Evolutionary conservation across 2,113 vertebrate species (phyloP).

Genomic region (Perca flavescens): DNA sequence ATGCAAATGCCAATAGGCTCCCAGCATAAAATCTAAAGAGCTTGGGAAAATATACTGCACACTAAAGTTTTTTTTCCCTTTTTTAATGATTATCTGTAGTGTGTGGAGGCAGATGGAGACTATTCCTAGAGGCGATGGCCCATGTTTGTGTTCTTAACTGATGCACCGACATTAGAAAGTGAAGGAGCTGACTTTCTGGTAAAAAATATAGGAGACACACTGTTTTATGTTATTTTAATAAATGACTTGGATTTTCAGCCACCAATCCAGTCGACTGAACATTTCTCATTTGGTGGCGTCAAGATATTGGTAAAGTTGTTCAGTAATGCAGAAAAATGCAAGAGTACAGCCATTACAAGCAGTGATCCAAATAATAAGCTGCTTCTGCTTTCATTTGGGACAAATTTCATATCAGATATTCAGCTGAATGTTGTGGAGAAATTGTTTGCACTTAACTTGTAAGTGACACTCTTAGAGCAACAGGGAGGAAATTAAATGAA

Average conservation of each 20-base stretch:
- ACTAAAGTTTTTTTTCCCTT: conserved; percentile 30
- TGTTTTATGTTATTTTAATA: conserved; percentile 37
- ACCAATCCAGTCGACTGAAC: conserved; percentile 8
- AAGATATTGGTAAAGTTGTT: conserved; percentile 44
- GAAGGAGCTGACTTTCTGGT: conserved; percentile 17
- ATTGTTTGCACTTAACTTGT: conserved; percentile 57
- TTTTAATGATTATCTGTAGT: conserved; percentile 70
- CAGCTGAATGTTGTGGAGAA: conserved; percentile 46
- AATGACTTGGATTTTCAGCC: conserved; percentile 35
- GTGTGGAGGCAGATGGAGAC: conserved; percentile 62
- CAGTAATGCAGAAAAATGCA: conserved; percentile 54
- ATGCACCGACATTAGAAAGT: conserved; percentile 44
- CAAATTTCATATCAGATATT: conserved; percentile 54
- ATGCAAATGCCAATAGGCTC: conserved; percentile 73
- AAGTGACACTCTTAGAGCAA: conserved; percentile 62
- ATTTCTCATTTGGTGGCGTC: conserved; percentile 7
- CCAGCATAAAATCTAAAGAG: conserved; percentile 68
- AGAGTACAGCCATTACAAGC: conserved; percentile 44
- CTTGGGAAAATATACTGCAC: conserved; percentile 49
- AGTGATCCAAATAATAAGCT: conserved; percentile 64
- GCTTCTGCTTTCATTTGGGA: conserved; percentile 53
- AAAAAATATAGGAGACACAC: conserved; percentile 5
- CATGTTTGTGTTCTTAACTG: conserved; percentile 58
- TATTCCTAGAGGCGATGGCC: conserved; percentile 52
- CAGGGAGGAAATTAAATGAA: conserved; percentile 54